Conservation (phyloP, 2,797 vertebrate genomes). For the Etheostoma nigrum region DNA sequence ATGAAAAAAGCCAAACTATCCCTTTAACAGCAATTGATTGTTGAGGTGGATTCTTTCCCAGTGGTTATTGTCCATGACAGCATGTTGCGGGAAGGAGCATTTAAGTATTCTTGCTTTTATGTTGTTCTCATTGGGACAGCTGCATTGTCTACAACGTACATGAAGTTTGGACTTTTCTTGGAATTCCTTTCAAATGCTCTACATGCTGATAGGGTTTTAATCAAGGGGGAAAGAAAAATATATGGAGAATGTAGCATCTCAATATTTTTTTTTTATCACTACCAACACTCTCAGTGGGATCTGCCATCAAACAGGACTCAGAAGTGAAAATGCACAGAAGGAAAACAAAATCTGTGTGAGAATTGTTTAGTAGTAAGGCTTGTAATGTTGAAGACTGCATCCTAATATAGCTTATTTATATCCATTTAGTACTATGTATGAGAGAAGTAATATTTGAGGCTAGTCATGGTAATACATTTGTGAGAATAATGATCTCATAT, state of each 20-base stretch:
- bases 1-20: too few species aligned
- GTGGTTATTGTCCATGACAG: conserved; percentile 2
- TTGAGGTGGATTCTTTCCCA: conserved; percentile 20
- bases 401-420: conserved; percentile 11
- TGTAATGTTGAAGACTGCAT: conserved; percentile 8
- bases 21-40: conserved; percentile 7
- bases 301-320: not conserved
- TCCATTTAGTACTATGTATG: not conserved
- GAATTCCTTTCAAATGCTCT: conserved; percentile 33
- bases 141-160: conserved; percentile 14
- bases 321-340: conserved; percentile 1
- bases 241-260: not conserved
- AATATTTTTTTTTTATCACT: conserved; percentile 27
- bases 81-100: not conserved
- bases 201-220: conserved; percentile 14
- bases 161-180: conserved; percentile 8
- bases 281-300: conserved; percentile 23
- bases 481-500: conserved; percentile 25
- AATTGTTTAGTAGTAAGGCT: conserved; percentile 9
- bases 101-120: conserved; percentile 38
- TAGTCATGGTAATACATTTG: conserved; percentile 10
- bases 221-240: conserved; percentile 19
- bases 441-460: not conserved
- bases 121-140: conserved; percentile 16
- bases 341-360: conserved; percentile 10